Base-by-base conservation (phyloP, 2,113 vertebrate species). In the Sorex araneus region DNA sequence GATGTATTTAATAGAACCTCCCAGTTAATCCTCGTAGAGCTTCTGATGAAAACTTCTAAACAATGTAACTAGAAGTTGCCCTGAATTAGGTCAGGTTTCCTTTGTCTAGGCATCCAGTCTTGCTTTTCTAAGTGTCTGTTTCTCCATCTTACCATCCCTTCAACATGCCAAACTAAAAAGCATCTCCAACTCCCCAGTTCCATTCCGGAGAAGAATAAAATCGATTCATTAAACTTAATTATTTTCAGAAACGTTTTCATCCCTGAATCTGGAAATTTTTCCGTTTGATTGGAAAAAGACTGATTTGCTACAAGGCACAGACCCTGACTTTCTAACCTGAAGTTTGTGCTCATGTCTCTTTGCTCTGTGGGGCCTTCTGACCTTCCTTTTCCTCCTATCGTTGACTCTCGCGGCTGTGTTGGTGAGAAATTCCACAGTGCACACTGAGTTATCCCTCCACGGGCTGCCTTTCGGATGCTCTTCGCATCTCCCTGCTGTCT, bases 151-250 rank as follows among this genome's bases (percentile, higher is more conserved):
- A n/a, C 4, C 10, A 11, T 78, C 13, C 10, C 71, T 15, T 27
- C 8, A 50, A 21, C 7, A 8, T 18, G 18, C 3, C 28, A 23
- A 13, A 30, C 13, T 27, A 18, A 25, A 25, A 7, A 47, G 30
- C 64, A 13, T 25, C 11, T 3, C 10, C 18, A 66, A 19, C 66
- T 45, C 5, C 18, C 21, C 23, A 8, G 63, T 34, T 77, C 0
- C 27, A 2, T 47, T 75, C 13, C 60, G 2, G 8, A 15, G 0
- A 32, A 30, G 8, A 1, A 7, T 30, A 27, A 28, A 30, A 57
- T 86, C n/a, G 28, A 76, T 34, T 86, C 43, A 87, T 81, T 50
- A 28, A 60, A 64, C 6, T 80, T 64, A 7, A n/a, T 91, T 67
- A 27, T 63, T 63, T 50, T 40, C 28, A 54, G 16, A 5, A 23